phyloP scores from a whole-genome alignment of 1,140 invertebrate species.

The Stegodyphus dumicola region DNA sequence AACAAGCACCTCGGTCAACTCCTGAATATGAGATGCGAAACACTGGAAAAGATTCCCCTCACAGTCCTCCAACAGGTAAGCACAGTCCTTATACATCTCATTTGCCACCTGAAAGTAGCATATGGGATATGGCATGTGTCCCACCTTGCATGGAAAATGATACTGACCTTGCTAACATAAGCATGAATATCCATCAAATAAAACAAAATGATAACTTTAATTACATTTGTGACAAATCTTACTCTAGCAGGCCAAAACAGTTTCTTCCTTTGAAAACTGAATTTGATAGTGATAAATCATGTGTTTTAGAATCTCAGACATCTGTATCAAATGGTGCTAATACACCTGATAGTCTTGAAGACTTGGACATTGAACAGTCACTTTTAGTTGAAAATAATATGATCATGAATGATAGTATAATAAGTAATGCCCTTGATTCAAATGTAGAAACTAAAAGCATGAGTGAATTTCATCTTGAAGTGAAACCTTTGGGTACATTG shows the following conservation, averaged over 20 bases:
- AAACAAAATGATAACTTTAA: conserved; percentile 9
- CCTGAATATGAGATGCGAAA: conserved; percentile 16
- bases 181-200: conserved; percentile 22
- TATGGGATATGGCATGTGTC: conserved; percentile 45
- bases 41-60: conserved; percentile 26
- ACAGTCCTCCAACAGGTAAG: conserved; percentile 39
- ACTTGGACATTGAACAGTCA: conserved; percentile 3
- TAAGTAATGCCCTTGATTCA: background rate
- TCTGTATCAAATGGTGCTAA: conserved; percentile 42
- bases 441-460: background rate
- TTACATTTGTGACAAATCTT: background rate
- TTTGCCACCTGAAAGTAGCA: conserved; percentile 33
- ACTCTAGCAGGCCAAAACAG: conserved; percentile 20
- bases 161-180: conserved; percentile 44
- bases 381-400: background rate
- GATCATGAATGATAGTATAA: no score
- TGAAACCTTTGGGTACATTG: conserved; percentile 41
- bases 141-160: conserved; percentile 43
- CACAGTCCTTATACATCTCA: conserved; percentile 29
- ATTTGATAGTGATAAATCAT: background rate
- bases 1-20: conserved; percentile 7
- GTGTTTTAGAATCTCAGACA: background rate
- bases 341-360: conserved; percentile 54
- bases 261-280: conserved; percentile 15
- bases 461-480: conserved; percentile 6